Conservation (phyloP, 2,113 vertebrate genomes). For the Cottus gobio region DNA sequence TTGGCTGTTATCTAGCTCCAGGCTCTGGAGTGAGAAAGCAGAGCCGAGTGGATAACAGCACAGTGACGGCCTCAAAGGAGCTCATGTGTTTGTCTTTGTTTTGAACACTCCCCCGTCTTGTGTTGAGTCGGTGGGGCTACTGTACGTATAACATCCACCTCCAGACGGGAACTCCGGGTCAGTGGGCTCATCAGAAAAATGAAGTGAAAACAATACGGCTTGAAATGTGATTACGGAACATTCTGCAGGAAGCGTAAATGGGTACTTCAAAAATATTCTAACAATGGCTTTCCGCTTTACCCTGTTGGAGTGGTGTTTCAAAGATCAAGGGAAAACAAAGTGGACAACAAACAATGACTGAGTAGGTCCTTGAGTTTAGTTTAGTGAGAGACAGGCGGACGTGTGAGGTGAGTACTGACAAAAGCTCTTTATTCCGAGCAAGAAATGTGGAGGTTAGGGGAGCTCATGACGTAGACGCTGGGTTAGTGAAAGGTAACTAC, state of each 20-base stretch:
- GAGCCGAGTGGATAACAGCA: constrained; percentile 37
- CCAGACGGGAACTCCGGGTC: constrained; percentile 50
- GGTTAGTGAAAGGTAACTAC: constrained; percentile 5
- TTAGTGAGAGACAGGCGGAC: background rate
- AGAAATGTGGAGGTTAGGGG: background rate
- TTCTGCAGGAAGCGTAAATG: background rate
- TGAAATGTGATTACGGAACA: constrained; percentile 33
- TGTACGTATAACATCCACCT: constrained; percentile 58
- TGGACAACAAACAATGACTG: constrained; percentile 38
- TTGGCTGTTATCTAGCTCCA: constrained; percentile 44
- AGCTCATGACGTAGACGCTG: constrained; percentile 10
- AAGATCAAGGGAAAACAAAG: constrained; percentile 44
- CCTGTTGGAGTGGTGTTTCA: constrained; percentile 16
- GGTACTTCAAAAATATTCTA: constrained; percentile 26
- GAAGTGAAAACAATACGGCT: constrained; percentile 35
- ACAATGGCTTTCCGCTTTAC: constrained; percentile 26
- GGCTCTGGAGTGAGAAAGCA: constrained; percentile 38
- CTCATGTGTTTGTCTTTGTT: constrained; percentile 49
- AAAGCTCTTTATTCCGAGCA: constrained; percentile 12
- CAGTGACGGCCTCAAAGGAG: constrained; percentile 41
- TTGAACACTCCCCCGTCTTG: constrained; percentile 26
- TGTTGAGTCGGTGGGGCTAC: constrained; percentile 48
- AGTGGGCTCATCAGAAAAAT: constrained; percentile 35
- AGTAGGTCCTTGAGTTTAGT: constrained; percentile 14
- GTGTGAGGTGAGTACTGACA: constrained; percentile 2